Base-by-base conservation (phyloP, 2,113 vertebrate species). In the Rhinolophus ferrumequinum region DNA sequence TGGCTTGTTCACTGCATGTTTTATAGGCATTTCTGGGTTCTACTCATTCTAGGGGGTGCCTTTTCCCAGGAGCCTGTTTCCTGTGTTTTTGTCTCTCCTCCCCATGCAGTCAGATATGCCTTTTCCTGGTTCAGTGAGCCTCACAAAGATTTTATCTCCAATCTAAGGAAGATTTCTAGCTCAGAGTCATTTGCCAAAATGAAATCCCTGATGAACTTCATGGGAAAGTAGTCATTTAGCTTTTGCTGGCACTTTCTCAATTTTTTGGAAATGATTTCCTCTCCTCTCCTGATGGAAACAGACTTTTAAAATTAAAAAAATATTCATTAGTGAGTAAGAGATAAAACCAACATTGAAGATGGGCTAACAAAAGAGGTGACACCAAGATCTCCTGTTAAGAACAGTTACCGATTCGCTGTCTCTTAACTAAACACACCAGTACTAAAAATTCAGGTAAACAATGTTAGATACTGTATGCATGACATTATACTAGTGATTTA, bases 181-280 rank as follows among this genome's bases (percentile, higher is more conserved):
- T 90, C 89, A 85, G 52, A 76, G 44, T 76, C 24, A 67, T 87
- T 82, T 94, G 66, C 75, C 88, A 89, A 85, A 95, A 47, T 81
- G 54, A 90, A 94, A 93, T 19, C 44, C 24, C 76, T 88, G 52
- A 30, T 84, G 76, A 19, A 28, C 38, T 90, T 86, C 22, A 35
- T 90, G 85, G 28, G 47, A 91, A 95, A 95, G 93, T 72, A 75
- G 95, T 88, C 82, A 87, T n/a, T 94, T 88, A 80, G 69, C 19
- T 58, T 96, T 87, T 88, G 52, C 67, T 95, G 94, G 92, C 35
- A 94, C 28, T 90, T 88, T n/a, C 66, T 90, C 35, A 88, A 80
- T 66, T 66, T 79, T 90, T 83, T 30, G n/a, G 44, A 94, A 94
- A 72, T 81, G 30, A 73, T 94, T 93, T 96, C 18, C 28, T 90